phyloP scores from a whole-genome alignment of 2,888 invertebrate species.

The Thera obeliscata region DNA sequence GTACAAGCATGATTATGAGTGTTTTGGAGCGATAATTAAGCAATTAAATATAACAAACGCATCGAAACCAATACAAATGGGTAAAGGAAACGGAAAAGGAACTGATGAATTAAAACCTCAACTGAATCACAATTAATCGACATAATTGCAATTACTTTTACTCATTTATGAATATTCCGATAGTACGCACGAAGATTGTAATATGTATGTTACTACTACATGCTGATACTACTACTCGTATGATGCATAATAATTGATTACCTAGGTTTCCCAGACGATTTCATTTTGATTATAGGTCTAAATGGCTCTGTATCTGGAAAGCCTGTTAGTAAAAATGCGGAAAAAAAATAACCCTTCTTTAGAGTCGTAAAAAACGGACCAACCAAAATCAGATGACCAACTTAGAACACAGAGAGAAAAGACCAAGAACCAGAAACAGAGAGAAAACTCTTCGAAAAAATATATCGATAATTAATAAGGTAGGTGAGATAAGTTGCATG shows the following conservation, averaged over 20 bases:
- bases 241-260: no score
- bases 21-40: not conserved
- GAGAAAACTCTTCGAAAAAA: no score
- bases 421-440: no score
- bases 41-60: not conserved
- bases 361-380: no score
- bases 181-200: constrained; percentile 20
- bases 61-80: constrained; percentile 18
- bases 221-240: no score
- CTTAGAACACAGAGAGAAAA: no score
- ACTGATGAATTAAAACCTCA: constrained; percentile 36
- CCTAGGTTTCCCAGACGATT: not conserved
- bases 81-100: constrained; percentile 42
- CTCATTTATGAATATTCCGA: constrained; percentile 36
- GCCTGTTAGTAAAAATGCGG: no score
- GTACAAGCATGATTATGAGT: not conserved
- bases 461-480: not conserved
- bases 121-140: constrained; percentile 42
- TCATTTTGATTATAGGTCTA: not conserved
- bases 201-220: constrained; percentile 4
- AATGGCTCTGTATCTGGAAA: no score
- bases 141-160: constrained; percentile 37
- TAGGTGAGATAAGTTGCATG: not conserved
- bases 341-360: no score
- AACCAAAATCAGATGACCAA: no score